These are phyloP conservation scores for Myripristis murdjan DNA, from an alignment of 2,797 vertebrate genomes.

Conservation along the genomic window DNA sequence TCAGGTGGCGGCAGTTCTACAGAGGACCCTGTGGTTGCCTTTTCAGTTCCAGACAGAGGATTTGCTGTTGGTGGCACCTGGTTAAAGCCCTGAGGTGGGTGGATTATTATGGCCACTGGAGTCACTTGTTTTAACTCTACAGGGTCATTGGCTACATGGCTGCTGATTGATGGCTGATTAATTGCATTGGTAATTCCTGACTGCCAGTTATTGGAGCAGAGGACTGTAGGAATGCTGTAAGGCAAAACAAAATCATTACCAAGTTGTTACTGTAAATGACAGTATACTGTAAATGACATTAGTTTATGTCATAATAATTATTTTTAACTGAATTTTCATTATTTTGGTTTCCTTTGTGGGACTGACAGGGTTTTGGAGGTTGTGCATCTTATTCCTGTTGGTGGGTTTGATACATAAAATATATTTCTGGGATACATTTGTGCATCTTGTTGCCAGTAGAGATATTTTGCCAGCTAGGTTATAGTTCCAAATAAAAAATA, in stretches of 20 bases:
- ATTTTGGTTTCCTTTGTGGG: constrained; percentile 18
- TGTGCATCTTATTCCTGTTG: not conserved
- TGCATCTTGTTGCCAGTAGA: not conserved
- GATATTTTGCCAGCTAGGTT: not conserved
- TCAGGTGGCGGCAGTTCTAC: not conserved
- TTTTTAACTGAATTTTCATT: no score
- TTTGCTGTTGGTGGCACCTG: constrained; percentile 63
- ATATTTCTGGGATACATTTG: not conserved
- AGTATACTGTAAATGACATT: not conserved
- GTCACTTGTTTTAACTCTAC: constrained; percentile 37
- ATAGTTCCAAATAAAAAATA: constrained; percentile 1
- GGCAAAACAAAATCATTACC: constrained; percentile 26
- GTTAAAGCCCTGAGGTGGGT: constrained; percentile 67
- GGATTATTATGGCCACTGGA: constrained; percentile 18
- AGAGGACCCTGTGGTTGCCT: constrained; percentile 12
- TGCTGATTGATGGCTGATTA: constrained; percentile 39
- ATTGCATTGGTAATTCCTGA: constrained; percentile 73
- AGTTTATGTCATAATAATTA: not conserved
- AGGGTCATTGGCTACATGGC: constrained; percentile 34
- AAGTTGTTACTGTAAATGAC: not conserved
- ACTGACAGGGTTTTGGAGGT: not conserved
- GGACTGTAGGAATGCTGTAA: constrained; percentile 90
- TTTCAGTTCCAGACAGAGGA: not conserved
- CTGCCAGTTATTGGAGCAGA: constrained; percentile 93
- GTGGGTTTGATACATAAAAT: not conserved